phyloP scores from a whole-genome alignment of 2,113 vertebrate genomes.

The Caranx ignobilis region DNA sequence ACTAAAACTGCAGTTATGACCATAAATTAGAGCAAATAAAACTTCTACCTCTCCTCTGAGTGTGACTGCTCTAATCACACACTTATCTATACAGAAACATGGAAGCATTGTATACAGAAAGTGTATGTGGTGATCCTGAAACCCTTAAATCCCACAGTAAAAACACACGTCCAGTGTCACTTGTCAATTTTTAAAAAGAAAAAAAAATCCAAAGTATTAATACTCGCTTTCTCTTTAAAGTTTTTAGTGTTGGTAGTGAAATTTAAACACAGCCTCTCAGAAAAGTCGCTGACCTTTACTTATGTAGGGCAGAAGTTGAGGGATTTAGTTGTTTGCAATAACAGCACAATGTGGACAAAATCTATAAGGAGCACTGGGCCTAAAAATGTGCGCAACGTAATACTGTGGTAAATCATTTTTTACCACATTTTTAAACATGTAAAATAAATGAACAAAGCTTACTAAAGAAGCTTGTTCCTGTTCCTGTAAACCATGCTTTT shows the following conservation, averaged over 20 bases:
- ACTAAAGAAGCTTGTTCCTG: no score
- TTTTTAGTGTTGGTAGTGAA: neutral
- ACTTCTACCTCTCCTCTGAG: neutral
- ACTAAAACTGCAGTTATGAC: neutral
- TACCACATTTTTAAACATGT: neutral
- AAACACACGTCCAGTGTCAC: neutral
- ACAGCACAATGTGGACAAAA: slow-evolving; percentile 9
- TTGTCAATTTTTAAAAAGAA: neutral
- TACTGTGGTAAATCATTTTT: neutral
- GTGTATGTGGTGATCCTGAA: neutral
- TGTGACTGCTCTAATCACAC: no score
- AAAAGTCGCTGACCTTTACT: slow-evolving; percentile 1
- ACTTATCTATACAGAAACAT: no score
- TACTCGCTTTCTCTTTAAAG: neutral
- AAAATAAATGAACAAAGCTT: neutral
- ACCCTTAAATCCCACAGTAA: neutral
- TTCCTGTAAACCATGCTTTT: neutral
- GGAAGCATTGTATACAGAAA: neutral
- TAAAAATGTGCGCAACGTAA: no score
- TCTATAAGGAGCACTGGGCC: neutral
- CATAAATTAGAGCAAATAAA: neutral
- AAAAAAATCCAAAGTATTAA: neutral
- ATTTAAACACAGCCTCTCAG: neutral
- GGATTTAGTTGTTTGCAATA: neutral
- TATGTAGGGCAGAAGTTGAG: neutral